Percentiles rank a stretch among this genome's conserved stretches.
phyloP scores from a whole-genome alignment of 2,888 invertebrate genomes.

The Eueremaeus valkanovi region DNA sequence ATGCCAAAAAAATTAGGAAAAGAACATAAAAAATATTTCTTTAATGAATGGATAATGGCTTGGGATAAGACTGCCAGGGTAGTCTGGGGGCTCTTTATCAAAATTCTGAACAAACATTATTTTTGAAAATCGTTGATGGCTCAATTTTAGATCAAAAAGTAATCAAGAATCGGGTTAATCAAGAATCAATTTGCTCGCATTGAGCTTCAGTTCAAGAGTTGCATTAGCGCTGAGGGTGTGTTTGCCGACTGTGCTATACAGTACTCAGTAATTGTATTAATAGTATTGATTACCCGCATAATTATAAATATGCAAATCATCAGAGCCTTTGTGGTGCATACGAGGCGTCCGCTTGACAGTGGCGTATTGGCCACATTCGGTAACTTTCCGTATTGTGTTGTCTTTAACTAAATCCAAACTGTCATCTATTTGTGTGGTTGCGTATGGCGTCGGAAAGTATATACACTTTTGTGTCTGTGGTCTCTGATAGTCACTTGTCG shows the following conservation, averaged over 20 bases:
- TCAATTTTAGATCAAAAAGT: no score
- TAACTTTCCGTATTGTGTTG: neutral
- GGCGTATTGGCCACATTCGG: constrained; percentile 24
- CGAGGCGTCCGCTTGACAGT: constrained; percentile 22
- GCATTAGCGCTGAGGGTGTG: no score
- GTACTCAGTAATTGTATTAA: no score
- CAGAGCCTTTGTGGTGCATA: constrained; percentile 6
- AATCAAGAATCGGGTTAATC: no score
- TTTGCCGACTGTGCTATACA: no score
- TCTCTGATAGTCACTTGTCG: constrained; percentile 36
- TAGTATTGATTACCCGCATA: constrained; percentile 14
- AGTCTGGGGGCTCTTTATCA: no score
- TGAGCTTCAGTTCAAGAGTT: no score
- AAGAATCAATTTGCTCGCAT: no score
- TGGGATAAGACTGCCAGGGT: no score
- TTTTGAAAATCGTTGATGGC: no score
- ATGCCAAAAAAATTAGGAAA: neutral
- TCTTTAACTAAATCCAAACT: constrained; percentile 1
- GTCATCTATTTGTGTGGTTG: constrained; percentile 45
- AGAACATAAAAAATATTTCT: neutral
- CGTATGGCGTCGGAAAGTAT: constrained; percentile 45
- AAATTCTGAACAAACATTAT: no score
- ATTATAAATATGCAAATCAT: constrained; percentile 22
- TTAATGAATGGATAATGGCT: neutral
- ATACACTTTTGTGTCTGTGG: constrained; percentile 35